These are phyloP conservation scores for Dynastes hyllus DNA, from an alignment of 2,888 invertebrate genomes.

Conservation along the genomic window DNA sequence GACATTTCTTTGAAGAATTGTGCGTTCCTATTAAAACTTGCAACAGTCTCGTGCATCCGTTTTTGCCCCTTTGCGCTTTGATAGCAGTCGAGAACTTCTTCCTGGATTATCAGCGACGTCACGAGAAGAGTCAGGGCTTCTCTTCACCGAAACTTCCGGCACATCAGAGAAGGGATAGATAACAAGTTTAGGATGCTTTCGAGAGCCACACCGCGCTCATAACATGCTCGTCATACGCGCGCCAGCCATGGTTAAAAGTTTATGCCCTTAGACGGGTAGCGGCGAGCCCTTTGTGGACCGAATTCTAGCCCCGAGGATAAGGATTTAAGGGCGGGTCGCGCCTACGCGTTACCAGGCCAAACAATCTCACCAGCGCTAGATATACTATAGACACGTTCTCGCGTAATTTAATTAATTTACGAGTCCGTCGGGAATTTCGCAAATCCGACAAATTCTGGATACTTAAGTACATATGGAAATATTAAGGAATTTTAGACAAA, in stretches of 20 bases:
- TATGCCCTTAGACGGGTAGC: constrained; percentile 38
- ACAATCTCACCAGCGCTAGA: background rate
- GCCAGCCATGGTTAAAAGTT: constrained; percentile 46
- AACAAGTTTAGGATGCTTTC: constrained; percentile 49
- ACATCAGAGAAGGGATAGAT: constrained; percentile 42
- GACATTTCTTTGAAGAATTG: too few species aligned
- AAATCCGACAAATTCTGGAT: background rate
- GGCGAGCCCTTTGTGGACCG: constrained; percentile 47
- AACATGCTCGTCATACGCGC: constrained; percentile 12
- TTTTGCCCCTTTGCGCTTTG: background rate
- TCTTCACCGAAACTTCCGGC: constrained; percentile 14
- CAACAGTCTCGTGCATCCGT: too few species aligned
- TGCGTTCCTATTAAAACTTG: too few species aligned
- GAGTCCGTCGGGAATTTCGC: background rate
- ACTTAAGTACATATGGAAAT: background rate
- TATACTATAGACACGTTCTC: background rate
- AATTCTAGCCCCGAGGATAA: constrained; percentile 40
- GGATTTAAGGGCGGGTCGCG: constrained; percentile 30
- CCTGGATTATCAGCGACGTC: constrained; percentile 1
- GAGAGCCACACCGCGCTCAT: constrained; percentile 30
- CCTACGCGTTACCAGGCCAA: background rate
- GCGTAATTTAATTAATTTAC: constrained; percentile 49
- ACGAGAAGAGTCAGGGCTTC: background rate
- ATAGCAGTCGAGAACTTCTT: constrained; percentile 16
- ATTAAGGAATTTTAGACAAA: too few species aligned